phyloP scores from a whole-genome alignment of 2,888 invertebrate genomes.

The Trachelus iudaicus region DNA sequence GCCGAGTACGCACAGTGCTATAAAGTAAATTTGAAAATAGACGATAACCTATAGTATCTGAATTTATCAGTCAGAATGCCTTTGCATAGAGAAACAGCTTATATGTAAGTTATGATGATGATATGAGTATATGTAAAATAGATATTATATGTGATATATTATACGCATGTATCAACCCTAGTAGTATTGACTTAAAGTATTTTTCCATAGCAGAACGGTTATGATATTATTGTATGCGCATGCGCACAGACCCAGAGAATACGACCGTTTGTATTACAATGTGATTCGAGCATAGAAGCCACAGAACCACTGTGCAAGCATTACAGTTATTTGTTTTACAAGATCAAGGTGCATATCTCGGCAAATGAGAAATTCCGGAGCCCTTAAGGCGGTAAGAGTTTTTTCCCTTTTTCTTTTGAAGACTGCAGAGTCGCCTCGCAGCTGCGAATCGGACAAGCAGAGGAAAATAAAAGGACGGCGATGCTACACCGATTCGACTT shows the following conservation, averaged over 20 bases:
- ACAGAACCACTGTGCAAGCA: background rate
- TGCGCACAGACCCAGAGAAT: background rate
- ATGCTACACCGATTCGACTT: background rate
- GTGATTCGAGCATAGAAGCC: background rate
- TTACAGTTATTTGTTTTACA: background rate
- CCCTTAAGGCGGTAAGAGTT: background rate
- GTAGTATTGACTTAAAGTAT: background rate
- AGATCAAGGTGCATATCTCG: background rate
- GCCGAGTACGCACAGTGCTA: background rate
- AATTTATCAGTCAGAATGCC: background rate
- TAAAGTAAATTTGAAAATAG: background rate
- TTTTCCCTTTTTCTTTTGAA: background rate
- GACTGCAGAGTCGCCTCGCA: background rate
- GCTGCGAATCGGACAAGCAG: background rate
- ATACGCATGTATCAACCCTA: background rate
- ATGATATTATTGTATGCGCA: background rate
- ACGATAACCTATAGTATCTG: background rate
- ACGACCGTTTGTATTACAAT: background rate
- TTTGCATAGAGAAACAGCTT: background rate
- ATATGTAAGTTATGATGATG: background rate
- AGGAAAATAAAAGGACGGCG: background rate
- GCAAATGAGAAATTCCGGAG: background rate
- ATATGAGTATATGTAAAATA: background rate
- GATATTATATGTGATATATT: slow-evolving; percentile 2
- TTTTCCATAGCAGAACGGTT: background rate